These are phyloP conservation scores for Murina feae DNA, from an alignment of 2,113 vertebrate species.

Conservation along the genomic window DNA sequence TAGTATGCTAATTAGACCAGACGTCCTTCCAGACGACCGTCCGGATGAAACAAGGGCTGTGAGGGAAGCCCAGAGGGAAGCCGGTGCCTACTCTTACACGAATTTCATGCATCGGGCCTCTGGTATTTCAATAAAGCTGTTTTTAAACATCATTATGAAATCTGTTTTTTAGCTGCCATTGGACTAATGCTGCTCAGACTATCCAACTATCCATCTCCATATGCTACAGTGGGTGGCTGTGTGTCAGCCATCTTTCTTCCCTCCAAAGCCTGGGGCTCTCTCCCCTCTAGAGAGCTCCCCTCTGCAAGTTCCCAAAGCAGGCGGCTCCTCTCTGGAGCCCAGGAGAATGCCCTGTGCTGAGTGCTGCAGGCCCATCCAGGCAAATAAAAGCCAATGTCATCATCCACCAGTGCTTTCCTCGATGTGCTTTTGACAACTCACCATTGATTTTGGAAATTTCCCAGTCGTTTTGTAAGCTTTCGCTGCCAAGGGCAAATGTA, in stretches of 20 bases:
- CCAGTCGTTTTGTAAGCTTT: constrained; percentile 65
- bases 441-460: constrained; percentile 77
- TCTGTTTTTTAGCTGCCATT: not conserved
- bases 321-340: not conserved
- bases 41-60: no score
- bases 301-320: not conserved
- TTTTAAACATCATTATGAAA: not conserved
- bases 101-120: no score
- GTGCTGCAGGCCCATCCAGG: not conserved
- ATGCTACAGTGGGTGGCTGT: not conserved
- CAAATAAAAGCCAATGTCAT: not conserved
- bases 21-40: no score
- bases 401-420: not conserved
- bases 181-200: not conserved
- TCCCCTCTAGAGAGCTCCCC: not conserved
- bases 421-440: constrained; percentile 64
- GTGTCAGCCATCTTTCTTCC: not conserved
- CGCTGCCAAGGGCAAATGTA: constrained; percentile 65
- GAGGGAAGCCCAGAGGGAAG: no score
- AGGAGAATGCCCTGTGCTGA: not conserved
- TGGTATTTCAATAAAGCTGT: not conserved
- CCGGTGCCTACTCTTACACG: no score
- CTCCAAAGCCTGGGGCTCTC: not conserved
- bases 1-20: no score
- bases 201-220: not conserved